phyloP scores from a whole-genome alignment of 2,888 invertebrate species.

The Leptinotarsa haldemani region DNA sequence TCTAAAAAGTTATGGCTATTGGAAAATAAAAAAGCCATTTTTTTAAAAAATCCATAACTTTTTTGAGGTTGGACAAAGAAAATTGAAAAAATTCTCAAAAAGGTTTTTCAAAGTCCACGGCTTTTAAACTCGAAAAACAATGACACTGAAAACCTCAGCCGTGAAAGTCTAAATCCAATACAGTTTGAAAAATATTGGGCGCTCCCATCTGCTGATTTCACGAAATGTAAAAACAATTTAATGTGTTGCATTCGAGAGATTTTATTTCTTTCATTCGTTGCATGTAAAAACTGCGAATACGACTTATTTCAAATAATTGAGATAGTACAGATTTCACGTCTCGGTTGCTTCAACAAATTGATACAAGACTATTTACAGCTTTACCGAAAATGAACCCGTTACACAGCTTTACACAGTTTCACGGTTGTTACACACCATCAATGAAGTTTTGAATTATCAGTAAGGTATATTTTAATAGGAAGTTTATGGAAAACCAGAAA shows the following conservation, averaged over 20 bases:
- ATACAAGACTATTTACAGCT: constrained; percentile 13
- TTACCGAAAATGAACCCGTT: constrained; percentile 18
- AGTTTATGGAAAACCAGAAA: too few species aligned
- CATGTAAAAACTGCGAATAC: constrained; percentile 2
- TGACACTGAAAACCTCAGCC: too few species aligned
- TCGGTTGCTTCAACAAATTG: constrained; percentile 22
- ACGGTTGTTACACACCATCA: constrained; percentile 17
- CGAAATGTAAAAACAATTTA: neutral
- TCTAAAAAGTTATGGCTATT: too few species aligned
- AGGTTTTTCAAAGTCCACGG: too few species aligned
- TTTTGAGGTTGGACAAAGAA: too few species aligned
- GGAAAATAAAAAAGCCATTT: too few species aligned
- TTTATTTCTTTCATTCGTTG: neutral
- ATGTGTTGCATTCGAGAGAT: neutral
- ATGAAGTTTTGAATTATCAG: constrained; percentile 8
- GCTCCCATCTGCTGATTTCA: neutral
- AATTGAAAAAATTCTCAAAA: too few species aligned
- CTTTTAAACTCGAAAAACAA: too few species aligned
- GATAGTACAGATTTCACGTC: constrained; percentile 21
- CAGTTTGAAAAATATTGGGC: neutral
- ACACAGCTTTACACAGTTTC: constrained; percentile 20
- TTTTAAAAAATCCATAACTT: too few species aligned
- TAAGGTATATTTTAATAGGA: neutral
- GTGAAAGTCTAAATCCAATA: too few species aligned
- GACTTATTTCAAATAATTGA: constrained; percentile 6